Conservation (phyloP, 2,113 vertebrate genomes). For the Hippocampus abdominalis region DNA sequence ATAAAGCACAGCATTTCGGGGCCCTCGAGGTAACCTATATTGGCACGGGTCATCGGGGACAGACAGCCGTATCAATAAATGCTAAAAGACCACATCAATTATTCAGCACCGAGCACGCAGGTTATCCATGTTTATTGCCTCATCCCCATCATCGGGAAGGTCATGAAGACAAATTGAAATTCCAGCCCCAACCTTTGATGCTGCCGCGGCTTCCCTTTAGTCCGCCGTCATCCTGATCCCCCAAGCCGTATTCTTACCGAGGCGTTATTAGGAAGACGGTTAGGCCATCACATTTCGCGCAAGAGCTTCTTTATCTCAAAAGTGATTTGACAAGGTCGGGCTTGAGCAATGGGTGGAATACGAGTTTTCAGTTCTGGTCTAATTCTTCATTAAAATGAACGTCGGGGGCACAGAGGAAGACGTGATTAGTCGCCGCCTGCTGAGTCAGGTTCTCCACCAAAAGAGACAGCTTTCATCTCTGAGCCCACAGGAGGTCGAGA, state of each 20-base stretch:
- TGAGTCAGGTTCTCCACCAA: constrained; percentile 61
- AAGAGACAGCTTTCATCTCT: constrained; percentile 59
- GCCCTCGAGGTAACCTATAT: constrained; percentile 2
- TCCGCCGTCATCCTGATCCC: background rate
- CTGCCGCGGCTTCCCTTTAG: background rate
- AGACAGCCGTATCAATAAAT: constrained; percentile 11
- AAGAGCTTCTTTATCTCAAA: constrained; percentile 3
- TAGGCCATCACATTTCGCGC: background rate
- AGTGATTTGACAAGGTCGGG: background rate
- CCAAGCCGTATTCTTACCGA: background rate
- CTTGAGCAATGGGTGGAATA: background rate
- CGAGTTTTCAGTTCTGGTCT: background rate
- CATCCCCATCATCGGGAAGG: background rate
- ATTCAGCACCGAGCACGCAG: constrained; percentile 3
- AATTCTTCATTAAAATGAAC: constrained; percentile 9
- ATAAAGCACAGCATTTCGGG: background rate
- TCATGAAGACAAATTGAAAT: background rate
- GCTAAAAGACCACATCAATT: background rate
- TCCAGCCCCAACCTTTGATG: background rate
- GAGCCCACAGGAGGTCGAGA: constrained; percentile 49
- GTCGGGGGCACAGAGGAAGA: constrained; percentile 24
- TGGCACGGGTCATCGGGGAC: background rate
- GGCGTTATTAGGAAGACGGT: background rate
- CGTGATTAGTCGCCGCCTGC: constrained; percentile 54
- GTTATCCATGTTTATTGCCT: background rate